A percentile compares a stretch with the other conserved stretches of the same genome.
These are phyloP conservation scores for Euleptes europaea DNA, from an alignment of 2,113 vertebrate species.

Conservation along the genomic window DNA sequence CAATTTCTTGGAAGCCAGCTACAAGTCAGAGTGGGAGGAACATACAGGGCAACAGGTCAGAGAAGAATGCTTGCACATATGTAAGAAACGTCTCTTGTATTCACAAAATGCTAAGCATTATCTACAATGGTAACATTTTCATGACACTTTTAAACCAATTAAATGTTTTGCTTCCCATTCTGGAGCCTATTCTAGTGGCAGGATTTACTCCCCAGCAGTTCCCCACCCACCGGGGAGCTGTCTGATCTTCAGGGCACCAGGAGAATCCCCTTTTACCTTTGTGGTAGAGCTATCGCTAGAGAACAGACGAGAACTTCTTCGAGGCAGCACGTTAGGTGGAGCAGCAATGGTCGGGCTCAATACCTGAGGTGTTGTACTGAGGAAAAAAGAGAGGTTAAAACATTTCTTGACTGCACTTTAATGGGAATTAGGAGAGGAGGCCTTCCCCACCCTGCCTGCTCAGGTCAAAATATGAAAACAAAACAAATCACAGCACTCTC, in stretches of 20 bases:
- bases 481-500: too few relatives aligned
- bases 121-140: background rate
- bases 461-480: background rate
- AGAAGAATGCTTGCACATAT: background rate
- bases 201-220: background rate
- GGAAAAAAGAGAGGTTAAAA: conserved; percentile 25
- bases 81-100: background rate
- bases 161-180: background rate
- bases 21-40: background rate
- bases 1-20: background rate
- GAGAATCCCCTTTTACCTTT: conserved; percentile 80
- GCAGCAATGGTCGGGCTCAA: conserved; percentile 96
- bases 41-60: background rate
- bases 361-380: conserved; percentile 95
- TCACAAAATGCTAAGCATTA: background rate
- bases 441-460: background rate
- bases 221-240: background rate
- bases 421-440: background rate
- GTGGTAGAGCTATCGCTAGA: conserved; percentile 97
- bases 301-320: conserved; percentile 94
- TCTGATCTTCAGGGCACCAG: background rate
- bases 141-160: background rate
- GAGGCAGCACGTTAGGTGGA: conserved; percentile 94
- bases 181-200: background rate
- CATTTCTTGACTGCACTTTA: background rate